Evolutionary conservation across 2,113 vertebrate genomes (phyloP), one percentile per base, ranked within the genome.

Genomic region (Accipiter cooperii): DNA sequence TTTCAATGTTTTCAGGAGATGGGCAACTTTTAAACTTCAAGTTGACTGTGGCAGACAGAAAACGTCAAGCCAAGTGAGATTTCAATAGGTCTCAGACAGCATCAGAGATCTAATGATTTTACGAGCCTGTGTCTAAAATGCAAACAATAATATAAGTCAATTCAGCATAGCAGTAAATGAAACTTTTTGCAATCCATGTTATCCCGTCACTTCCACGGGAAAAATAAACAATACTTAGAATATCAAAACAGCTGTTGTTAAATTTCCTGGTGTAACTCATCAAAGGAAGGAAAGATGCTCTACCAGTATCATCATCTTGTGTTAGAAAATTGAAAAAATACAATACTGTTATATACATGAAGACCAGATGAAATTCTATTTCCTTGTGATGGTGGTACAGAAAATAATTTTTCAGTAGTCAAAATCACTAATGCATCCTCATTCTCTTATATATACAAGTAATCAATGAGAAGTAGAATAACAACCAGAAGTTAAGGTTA

Each of bases 391-490:
- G 71, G 82, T 13, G 12, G 11, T 33, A 63, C 12, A 63, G 49
- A 75, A 21, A 82, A 78, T 82, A 91, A 60, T 87, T 81, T 76
- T 91, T 91, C 69, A 74, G 49, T 61, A 88, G 49, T 77, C 57
- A 88, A 82, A 94, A 83, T 90, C 92, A 70, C 75, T 80, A 91
- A 70, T 65, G 78, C 20, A 61, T 74, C 49, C 36, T 96, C 71
- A 86, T 91, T 87, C 55, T 89, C 74, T 63, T 73, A 42, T 68
- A 95, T 93, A 89, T 96, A 89, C 52, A 87, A 89, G 47, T 92
- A 95, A 91, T 94, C 90, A 96, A 94, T 95, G 81, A 73, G 87
- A 87, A 87, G 57, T 36, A 93, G 84, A 95, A 89, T 91, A 91
- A 90, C 75, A 91, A 87, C 71, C 54, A 93, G 82, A 93, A 87